Base-by-base conservation (phyloP, 2,888 invertebrate genomes). In the Anagyrus pseudococci region DNA sequence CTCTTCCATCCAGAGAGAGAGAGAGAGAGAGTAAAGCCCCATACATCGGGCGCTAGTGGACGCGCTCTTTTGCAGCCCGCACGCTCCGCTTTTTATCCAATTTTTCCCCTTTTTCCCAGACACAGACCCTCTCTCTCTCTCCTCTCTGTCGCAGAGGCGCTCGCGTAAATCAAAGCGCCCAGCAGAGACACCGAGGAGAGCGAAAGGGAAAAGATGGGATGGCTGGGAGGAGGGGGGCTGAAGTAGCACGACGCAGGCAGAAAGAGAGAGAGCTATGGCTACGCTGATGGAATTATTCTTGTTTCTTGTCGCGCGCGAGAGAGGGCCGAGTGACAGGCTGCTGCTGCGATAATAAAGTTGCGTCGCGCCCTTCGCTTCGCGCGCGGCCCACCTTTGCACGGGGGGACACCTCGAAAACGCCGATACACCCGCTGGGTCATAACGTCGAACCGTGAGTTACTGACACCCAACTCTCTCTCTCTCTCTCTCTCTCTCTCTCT, bases 211-310 rank as follows among this genome's bases (percentile, higher is more conserved):
- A 6, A 19, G 33, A 33, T n/a, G n/a, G n/a, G n/a, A n/a, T n/a
- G n/a, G n/a, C n/a, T n/a, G n/a, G n/a, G n/a, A n/a, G n/a, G n/a
- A n/a, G n/a, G n/a, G n/a, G n/a, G n/a, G n/a, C n/a, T n/a, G n/a
- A n/a, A n/a, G n/a, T n/a, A n/a, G n/a, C n/a, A n/a, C n/a, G n/a
- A n/a, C n/a, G n/a, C n/a, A n/a, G n/a, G n/a, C n/a, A n/a, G n/a
- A n/a, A n/a, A n/a, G 33, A 33, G 33, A 29, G 20, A 20, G 20
- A 26, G 33, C 20, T 29, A 41, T 22, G 19, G 19, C 2, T 22
- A 37, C 41, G 20, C 15, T 23, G 61, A 61, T 55, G 44, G 49
- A 61, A 61, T 49, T 55, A 61, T 44, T 61, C 40, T 26, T 25
- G 22, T 26, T n/a, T 25, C 40, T 47, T 41, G 37, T 25, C 13